Evolutionary conservation across 2,888 invertebrate species (phyloP).

Genomic region (Drosophila nigricruria): DNA sequence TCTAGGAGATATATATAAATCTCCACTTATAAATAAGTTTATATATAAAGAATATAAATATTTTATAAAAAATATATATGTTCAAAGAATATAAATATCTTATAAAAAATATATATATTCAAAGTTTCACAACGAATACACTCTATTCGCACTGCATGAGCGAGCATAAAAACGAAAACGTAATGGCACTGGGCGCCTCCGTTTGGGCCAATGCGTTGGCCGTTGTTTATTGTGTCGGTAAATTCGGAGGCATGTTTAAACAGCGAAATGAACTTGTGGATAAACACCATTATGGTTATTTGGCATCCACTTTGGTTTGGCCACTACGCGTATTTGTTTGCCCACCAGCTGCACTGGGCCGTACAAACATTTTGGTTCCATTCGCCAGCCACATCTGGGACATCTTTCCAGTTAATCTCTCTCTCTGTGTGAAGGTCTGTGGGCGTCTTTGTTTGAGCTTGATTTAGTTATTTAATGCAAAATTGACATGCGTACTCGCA

Average conservation of each 20-base stretch:
- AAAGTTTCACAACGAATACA: background rate
- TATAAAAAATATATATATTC: background rate
- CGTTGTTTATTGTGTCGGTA: conserved; percentile 78
- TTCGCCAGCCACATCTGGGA: background rate
- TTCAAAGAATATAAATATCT: too few relatives aligned
- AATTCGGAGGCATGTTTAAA: conserved; percentile 82
- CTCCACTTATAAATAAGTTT: too few relatives aligned
- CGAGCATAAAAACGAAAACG: conserved; percentile 8
- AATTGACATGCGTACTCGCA: conserved; percentile 61
- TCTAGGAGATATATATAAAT: too few relatives aligned
- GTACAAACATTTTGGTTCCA: conserved; percentile 49
- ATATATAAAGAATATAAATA: too few relatives aligned
- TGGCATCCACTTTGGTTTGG: conserved; percentile 78
- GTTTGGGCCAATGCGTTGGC: conserved; percentile 56
- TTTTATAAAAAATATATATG: too few relatives aligned
- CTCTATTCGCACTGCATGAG: background rate
- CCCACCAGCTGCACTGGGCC: conserved; percentile 47
- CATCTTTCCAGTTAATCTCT: conserved; percentile 38
- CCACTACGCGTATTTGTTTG: conserved; percentile 64
- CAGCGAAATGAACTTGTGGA: conserved; percentile 82
- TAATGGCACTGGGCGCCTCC: conserved; percentile 63
- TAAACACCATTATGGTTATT: conserved; percentile 82
- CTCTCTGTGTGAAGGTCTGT: conserved; percentile 8
- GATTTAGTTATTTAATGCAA: conserved; percentile 79
- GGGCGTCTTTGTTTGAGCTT: conserved; percentile 57